Evolutionary conservation across 2,113 vertebrate species (phyloP), one percentile per base, ranked within the genome.

Genomic region (Austrofundulus limnaeus): DNA sequence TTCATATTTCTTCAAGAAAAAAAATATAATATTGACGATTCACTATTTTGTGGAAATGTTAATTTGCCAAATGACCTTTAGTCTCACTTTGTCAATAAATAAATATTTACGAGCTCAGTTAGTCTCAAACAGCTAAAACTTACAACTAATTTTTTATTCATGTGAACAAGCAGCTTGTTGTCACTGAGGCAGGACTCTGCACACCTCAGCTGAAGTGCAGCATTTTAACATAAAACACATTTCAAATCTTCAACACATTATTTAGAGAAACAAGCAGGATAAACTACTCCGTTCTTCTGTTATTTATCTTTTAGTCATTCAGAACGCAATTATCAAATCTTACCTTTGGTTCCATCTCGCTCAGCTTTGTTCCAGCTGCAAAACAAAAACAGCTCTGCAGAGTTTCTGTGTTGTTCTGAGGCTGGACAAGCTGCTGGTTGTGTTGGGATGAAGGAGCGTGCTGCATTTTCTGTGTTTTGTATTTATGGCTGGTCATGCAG

Each of bases 401-500:
- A 61, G 43, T 51, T 54, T 70, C 42, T 39, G 11, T 53, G 6
- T 51, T 41, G 60, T 45, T 58, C 39, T 47, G 12, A 21, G 55
- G 53, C 53, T 17, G 47, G 24, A 4, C 34, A 3, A 57, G 57
- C 50, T 34, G 60, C n/a, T 37, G 55, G 39, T 63, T 48, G 70
- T 59, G 42, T 25, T 51, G 19, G 64, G 31, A 68, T 24, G 25
- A 28, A 55, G 72, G 49, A 62, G 21, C 34, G 34, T 31, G 8
- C 51, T 23, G 49, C 61, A 37, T 57, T 41, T 56, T 59, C 58
- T 68, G 74, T 59, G 69, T 62, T 80, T 71, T 85, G 76, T 75
- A 90, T 87, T 86, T 88, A 90, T 60, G 80, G 54, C 72, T 38
- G 43, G 81, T 83, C 81, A 80, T 88, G 83, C 83, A 84, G 85